Percentiles rank a stretch among this genome's conserved stretches.
Conservation (phyloP, 2,113 vertebrate genomes). For the Phrynocephalus versicolor region DNA sequence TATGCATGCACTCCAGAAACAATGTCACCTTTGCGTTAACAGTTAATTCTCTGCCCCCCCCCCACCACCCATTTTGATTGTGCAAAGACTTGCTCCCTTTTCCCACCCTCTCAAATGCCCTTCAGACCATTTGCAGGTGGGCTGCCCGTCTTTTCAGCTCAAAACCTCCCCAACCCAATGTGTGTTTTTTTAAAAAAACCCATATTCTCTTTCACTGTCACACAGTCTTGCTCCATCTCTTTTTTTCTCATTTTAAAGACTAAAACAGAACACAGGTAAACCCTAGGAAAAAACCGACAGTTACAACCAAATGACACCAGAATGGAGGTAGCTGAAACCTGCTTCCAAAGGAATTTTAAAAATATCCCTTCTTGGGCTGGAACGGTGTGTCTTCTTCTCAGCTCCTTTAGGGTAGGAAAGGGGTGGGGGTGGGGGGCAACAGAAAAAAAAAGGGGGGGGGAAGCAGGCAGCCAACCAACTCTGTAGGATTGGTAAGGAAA, state of each 20-base stretch:
- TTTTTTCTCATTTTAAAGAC: slow-evolving; percentile 17
- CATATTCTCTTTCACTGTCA: not conserved
- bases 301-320: slow-evolving; percentile 80
- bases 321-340: slow-evolving; percentile 82
- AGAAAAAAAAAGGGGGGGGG: no score
- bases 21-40: slow-evolving; percentile 54
- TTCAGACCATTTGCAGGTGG: slow-evolving; percentile 58
- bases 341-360: slow-evolving; percentile 69
- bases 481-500: not conserved
- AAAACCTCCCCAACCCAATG: not conserved
- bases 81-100: not conserved
- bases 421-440: slow-evolving; percentile 58
- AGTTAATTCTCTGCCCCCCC: slow-evolving; percentile 22
- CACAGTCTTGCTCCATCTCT: no score
- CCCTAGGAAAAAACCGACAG: slow-evolving; percentile 80
- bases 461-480: slow-evolving; percentile 4
- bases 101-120: slow-evolving; percentile 3
- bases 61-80: slow-evolving; percentile 20
- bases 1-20: slow-evolving; percentile 60
- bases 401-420: slow-evolving; percentile 19
- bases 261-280: slow-evolving; percentile 78
- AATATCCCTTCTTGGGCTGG: slow-evolving; percentile 57
- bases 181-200: not conserved
- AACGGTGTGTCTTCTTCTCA: slow-evolving; percentile 59
- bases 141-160: slow-evolving; percentile 42